Base-by-base conservation (phyloP, 1,140 invertebrate species). In the Sycophila sp. region DNA sequence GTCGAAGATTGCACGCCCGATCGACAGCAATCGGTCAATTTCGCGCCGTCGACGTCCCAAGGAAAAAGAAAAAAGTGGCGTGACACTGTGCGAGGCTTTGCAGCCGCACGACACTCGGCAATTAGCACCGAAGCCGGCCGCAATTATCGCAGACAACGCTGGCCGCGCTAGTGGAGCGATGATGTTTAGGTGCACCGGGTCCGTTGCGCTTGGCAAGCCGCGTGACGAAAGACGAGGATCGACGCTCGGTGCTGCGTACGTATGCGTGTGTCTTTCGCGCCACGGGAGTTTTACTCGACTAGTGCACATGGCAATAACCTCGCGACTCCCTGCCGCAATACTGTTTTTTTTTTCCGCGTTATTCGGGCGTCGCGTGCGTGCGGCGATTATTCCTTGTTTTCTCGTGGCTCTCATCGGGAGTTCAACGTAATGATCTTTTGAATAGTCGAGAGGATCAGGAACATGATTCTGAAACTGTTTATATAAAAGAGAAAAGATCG, bases 291-390 rank as follows among this genome's bases (percentile, higher is more conserved):
- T 3, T 63, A 28, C 42, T 2, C 56, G 26, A 2, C 28, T n/a
- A n/a, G 30, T 8, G 53, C 19, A 30, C 53, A 59, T 49, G 65
- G 40, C 53, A 68, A 47, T 58, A 68, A 68, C 55, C 55, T 68
- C 13, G 17, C 53, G 53, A 51, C 10, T 26, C 11, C n/a, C n/a
- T n/a, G n/a, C n/a, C n/a, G n/a, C n/a, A n/a, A n/a, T n/a, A n/a
- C n/a, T n/a, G n/a, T n/a, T n/a, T n/a, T n/a, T n/a, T n/a, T n/a
- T n/a, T n/a, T n/a, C n/a, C n/a, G n/a, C n/a, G n/a, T n/a, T n/a
- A n/a, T n/a, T n/a, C n/a, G n/a, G n/a, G n/a, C n/a, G n/a, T n/a
- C n/a, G n/a, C n/a, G n/a, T n/a, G n/a, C n/a, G n/a, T n/a, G n/a
- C n/a, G n/a, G n/a, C n/a, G n/a, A n/a, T n/a, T n/a, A n/a, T n/a